Evolutionary conservation across 2,797 vertebrate species (phyloP).

Genomic region (Phalanger gymnotis): DNA sequence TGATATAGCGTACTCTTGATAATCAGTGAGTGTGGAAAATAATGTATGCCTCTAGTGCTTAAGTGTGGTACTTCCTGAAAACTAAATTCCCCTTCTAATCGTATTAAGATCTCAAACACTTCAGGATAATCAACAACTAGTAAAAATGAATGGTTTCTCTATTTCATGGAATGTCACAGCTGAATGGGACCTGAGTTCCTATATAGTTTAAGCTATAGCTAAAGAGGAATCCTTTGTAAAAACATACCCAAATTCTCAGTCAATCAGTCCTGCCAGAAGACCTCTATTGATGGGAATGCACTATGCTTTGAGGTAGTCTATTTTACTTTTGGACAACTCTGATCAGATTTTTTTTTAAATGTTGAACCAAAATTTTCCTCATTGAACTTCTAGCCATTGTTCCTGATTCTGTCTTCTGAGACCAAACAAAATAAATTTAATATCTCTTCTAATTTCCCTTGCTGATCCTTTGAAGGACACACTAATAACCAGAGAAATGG

Average conservation of each 20-base stretch:
- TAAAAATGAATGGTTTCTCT: background rate
- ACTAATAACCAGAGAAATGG: constrained; percentile 4
- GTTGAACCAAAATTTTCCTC: background rate
- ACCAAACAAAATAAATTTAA: background rate
- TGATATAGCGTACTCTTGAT: background rate
- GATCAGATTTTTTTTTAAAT: background rate
- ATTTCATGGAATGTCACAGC: background rate
- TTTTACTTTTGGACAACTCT: background rate
- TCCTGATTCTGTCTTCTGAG: background rate
- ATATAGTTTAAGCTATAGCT: background rate
- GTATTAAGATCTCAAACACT: background rate
- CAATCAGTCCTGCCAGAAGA: background rate
- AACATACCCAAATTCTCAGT: background rate
- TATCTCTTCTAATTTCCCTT: constrained; percentile 24
- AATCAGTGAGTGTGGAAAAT: constrained; percentile 2
- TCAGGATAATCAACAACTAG: background rate
- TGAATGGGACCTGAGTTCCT: background rate
- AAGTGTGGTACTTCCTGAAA: background rate
- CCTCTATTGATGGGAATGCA: background rate
- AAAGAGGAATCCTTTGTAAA: background rate
- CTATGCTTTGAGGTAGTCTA: background rate
- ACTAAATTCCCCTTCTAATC: background rate
- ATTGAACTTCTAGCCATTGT: background rate
- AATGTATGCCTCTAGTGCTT: background rate
- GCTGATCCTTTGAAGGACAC: constrained; percentile 44